A percentile compares a stretch with the other conserved stretches of the same genome.
phyloP scores from a whole-genome alignment of 2,113 vertebrate genomes.

The Stigmatopora nigra region DNA sequence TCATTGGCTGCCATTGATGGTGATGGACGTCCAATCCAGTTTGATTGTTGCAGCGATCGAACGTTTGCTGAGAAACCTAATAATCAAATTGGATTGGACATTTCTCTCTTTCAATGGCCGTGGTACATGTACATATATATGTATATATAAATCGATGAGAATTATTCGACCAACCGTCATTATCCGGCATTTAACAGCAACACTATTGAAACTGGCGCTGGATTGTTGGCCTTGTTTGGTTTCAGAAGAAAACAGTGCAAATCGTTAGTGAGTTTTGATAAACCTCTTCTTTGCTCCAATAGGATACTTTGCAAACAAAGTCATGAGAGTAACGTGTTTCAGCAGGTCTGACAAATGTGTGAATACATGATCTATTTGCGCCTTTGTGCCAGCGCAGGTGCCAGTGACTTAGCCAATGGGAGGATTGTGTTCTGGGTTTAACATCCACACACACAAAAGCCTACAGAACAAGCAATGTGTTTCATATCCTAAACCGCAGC shows the following conservation, averaged over 20 bases:
- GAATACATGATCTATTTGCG: not conserved
- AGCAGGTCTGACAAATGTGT: not conserved
- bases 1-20: no score
- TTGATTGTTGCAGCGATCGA: no score
- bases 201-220: no score
- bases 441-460: not conserved
- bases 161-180: no score
- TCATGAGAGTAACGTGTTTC: not conserved
- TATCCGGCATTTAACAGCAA: no score
- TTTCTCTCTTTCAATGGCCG: no score
- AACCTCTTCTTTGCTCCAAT: not conserved
- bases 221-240: not conserved
- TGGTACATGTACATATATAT: no score
- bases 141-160: no score
- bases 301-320: not conserved
- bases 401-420: not conserved
- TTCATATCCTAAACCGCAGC: slow-evolving; percentile 2
- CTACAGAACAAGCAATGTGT: not conserved
- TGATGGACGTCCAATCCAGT: no score
- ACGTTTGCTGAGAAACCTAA: no score
- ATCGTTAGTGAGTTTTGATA: not conserved
- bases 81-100: no score
- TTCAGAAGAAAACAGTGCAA: not conserved
- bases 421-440: not conserved
- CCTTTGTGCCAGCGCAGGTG: slow-evolving; percentile 6